Evolutionary conservation across 2,113 vertebrate genomes (phyloP), one percentile per base, ranked within the genome.

Genomic region (Pelusios castaneus): DNA sequence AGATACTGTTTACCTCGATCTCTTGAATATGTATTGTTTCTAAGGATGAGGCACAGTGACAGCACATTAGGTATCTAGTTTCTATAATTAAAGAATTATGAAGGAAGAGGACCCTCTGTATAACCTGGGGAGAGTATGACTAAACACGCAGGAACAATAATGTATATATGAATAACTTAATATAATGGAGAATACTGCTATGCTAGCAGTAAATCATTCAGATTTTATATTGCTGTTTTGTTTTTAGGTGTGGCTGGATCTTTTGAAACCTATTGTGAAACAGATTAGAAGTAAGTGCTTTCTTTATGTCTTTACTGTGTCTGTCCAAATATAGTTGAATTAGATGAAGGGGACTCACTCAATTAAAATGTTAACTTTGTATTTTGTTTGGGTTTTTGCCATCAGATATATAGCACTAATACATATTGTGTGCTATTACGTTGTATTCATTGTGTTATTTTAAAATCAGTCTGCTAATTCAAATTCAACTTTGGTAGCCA

Each of bases 211-310:
- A 10, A 73, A 82, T 87, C 88, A 34, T 90, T 96, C 80, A 88
- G 91, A 93, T 60, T 21, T 85, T 6, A 4, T 94, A 92, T 80
- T 78, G 34, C 63, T 81, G n/a, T 92, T 94, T 49, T 96, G 45
- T 82, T 97, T 75, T 43, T 97, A 99, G 99, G 99, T 99, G 85
- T 99, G 99, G 99, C 98, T 99, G 58, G 99, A 99, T 97, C 99
- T 99, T 90, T 97, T 99, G 97, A 99, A 99, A 95, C 99, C 99
- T 82, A 99, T 99, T 94, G 98, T 98, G 93, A 99, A 99, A 93
- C 99, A 99, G 97, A 99, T 99, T 89, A 98, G 98, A 98, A 98
- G 99, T 99, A 98, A 99, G 99, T 99, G 94, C 77, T 82, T 51
- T 78, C 34, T 6, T 60, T 58, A 87, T 92, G 84, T 78, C n/a